Evolutionary conservation across 2,797 vertebrate species (phyloP).

Genomic region (Brotogeris chrysoptera): DNA sequence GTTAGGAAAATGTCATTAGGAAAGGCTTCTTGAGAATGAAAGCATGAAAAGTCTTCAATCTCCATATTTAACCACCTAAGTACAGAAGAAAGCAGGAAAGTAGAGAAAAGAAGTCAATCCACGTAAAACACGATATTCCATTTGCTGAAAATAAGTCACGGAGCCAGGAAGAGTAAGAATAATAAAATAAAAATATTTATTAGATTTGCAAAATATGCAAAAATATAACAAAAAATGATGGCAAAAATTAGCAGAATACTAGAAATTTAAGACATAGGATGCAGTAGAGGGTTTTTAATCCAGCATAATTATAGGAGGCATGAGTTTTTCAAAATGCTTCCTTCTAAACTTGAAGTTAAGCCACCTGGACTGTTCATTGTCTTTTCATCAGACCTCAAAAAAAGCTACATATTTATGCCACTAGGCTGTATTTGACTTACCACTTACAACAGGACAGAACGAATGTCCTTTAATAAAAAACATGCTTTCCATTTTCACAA

Average conservation of each 20-base stretch:
- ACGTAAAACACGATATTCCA: not conserved
- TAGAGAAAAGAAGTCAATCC: not conserved
- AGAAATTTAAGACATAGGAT: not conserved
- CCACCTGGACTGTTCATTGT: not conserved
- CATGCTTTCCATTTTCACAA: not conserved
- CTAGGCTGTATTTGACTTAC: not conserved
- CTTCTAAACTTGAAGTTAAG: not conserved
- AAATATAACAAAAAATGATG: not conserved
- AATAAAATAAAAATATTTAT: not conserved
- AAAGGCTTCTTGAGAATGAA: not conserved
- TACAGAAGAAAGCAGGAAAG: not conserved
- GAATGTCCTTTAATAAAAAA: not conserved
- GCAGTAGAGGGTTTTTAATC: not conserved
- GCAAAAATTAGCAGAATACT: not conserved
- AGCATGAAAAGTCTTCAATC: not conserved
- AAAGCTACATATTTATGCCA: not conserved
- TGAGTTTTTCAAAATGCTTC: not conserved
- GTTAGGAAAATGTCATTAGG: not conserved
- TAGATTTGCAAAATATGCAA: not conserved
- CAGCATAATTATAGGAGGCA: not conserved
- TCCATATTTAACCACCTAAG: not conserved
- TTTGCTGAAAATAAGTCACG: not conserved
- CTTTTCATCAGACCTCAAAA: not conserved
- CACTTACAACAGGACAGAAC: not conserved
- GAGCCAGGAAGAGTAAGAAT: not conserved